Evolutionary conservation across 2,113 vertebrate species (phyloP).

Genomic region (Mormyrus lacerda): DNA sequence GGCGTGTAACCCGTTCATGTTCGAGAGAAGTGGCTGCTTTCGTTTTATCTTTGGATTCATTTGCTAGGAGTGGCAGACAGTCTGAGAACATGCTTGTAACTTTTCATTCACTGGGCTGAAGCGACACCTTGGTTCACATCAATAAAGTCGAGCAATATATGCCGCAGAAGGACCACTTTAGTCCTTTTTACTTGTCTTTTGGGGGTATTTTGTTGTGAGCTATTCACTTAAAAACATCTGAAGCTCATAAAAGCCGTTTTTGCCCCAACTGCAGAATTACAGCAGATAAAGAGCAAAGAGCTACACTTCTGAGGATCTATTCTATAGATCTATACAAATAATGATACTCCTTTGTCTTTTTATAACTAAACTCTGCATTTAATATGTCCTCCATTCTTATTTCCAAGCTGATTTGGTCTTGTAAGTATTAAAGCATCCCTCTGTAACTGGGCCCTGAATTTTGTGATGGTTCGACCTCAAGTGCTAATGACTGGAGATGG

Average conservation of each 20-base stretch:
- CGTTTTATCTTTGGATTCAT: slow-evolving; percentile 1
- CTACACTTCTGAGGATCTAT: background rate
- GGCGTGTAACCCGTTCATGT: slow-evolving; percentile 9
- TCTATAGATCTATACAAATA: background rate
- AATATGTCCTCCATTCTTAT: background rate
- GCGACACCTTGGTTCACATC: background rate
- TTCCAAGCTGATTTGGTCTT: background rate
- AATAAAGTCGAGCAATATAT: background rate
- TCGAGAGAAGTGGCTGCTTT: background rate
- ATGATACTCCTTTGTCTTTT: background rate
- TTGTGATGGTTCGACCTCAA: background rate
- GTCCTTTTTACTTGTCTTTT: background rate
- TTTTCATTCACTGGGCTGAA: background rate
- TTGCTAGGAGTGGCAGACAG: background rate
- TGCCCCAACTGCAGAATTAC: background rate
- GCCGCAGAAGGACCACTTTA: background rate
- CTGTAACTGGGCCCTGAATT: background rate
- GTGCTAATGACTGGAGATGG: background rate
- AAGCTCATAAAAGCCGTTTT: background rate
- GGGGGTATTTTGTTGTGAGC: background rate
- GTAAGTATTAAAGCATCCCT: background rate
- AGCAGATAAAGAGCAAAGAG: background rate
- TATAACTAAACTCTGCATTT: background rate
- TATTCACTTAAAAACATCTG: background rate
- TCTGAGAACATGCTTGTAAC: background rate